Conservation (phyloP, 1,140 invertebrate species). For the Drosophila neocordata region DNA sequence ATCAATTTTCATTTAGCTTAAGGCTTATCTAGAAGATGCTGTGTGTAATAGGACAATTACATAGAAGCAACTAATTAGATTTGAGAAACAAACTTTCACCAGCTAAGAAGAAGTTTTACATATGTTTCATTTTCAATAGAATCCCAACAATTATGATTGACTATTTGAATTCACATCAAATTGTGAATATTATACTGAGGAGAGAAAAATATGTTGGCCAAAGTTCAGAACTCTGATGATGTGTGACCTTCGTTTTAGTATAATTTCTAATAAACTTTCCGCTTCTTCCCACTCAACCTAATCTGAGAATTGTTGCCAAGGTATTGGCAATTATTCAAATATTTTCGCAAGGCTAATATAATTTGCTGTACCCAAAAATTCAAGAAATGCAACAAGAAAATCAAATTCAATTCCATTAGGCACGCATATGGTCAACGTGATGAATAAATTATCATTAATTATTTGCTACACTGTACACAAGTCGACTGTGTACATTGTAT, state of each 20-base stretch:
- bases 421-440: slow-evolving; percentile 51
- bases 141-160: background rate
- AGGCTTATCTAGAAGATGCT: too few species aligned
- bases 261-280: background rate
- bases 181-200: too few species aligned
- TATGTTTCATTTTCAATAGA: too few species aligned
- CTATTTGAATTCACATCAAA: background rate
- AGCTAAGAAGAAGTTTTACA: too few species aligned
- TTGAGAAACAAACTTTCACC: too few species aligned
- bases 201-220: background rate
- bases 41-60: too few species aligned
- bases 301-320: slow-evolving; percentile 23
- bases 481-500: too few species aligned
- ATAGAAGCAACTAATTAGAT: too few species aligned
- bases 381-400: background rate
- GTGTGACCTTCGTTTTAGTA: background rate
- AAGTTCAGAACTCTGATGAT: background rate
- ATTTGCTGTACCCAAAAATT: slow-evolving; percentile 74
- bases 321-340: slow-evolving; percentile 59
- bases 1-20: too few species aligned
- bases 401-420: slow-evolving; percentile 36
- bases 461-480: slow-evolving; percentile 25
- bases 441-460: slow-evolving; percentile 77
- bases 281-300: slow-evolving; percentile 18
- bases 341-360: slow-evolving; percentile 67